phyloP scores from a whole-genome alignment of 2,113 vertebrate species.

The Channa argus region DNA sequence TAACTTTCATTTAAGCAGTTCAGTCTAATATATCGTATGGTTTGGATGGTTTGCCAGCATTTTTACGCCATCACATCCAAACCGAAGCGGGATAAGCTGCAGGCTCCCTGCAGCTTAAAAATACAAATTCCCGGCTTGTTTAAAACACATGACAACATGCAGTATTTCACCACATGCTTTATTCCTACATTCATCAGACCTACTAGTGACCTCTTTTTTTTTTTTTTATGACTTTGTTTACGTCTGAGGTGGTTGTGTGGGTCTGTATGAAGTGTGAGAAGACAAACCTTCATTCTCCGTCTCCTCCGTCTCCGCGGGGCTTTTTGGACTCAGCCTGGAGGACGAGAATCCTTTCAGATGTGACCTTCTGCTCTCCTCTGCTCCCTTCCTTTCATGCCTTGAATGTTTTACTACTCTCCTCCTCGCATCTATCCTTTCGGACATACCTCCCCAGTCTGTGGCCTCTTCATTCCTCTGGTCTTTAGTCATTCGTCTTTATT shows the following conservation, averaged over 20 bases:
- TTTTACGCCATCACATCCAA: too few relatives aligned
- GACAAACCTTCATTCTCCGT: neutral
- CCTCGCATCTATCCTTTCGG: constrained; percentile 3
- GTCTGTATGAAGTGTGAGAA: neutral
- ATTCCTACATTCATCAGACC: too few relatives aligned
- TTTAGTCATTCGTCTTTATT: constrained; percentile 2
- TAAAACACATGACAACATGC: too few relatives aligned
- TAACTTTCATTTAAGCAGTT: too few relatives aligned
- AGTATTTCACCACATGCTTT: too few relatives aligned
- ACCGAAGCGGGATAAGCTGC: too few relatives aligned
- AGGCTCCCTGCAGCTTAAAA: too few relatives aligned
- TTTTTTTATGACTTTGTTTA: too few relatives aligned
- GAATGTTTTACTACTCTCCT: constrained; percentile 1
- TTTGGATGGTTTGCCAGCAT: too few relatives aligned
- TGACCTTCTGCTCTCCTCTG: constrained; percentile 17
- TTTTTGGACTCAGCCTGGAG: constrained; percentile 20
- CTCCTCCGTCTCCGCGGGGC: neutral
- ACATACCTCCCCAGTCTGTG: neutral
- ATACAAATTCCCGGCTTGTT: too few relatives aligned
- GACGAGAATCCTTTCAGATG: constrained; percentile 30
- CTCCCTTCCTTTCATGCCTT: constrained; percentile 8
- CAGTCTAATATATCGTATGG: too few relatives aligned
- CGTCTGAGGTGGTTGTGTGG: neutral
- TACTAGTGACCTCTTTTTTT: too few relatives aligned
- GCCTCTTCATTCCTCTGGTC: neutral